phyloP scores from a whole-genome alignment of 2,797 vertebrate genomes.

The Tapirus indicus region DNA sequence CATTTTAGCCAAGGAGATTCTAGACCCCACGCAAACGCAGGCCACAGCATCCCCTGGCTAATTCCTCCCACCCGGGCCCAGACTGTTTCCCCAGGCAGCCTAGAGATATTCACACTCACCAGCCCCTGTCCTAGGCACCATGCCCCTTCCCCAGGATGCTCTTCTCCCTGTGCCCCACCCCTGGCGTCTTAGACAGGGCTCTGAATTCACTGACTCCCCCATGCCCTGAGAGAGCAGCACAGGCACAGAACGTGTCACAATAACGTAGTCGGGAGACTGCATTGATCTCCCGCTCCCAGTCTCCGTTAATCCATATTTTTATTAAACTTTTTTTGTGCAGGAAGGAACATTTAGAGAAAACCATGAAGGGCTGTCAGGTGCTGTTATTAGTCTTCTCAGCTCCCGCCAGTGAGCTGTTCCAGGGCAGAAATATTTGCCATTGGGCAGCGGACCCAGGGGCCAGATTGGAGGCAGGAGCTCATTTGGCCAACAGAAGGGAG shows the following conservation, averaged over 20 bases:
- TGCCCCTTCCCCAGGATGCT: background rate
- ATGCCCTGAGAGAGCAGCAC: background rate
- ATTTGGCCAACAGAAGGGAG: conserved; percentile 67
- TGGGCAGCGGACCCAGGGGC: conserved; percentile 55
- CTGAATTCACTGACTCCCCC: background rate
- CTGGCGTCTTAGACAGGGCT: background rate
- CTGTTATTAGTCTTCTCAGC: conserved; percentile 62
- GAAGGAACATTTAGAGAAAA: conserved; percentile 76
- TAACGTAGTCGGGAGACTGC: background rate
- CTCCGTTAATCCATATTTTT: conserved; percentile 76
- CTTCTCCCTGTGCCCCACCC: background rate
- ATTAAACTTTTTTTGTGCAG: conserved; percentile 75
- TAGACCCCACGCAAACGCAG: background rate
- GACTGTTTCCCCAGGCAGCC: background rate
- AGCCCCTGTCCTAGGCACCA: background rate
- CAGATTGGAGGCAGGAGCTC: conserved; percentile 62
- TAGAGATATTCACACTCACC: background rate
- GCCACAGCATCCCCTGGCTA: background rate
- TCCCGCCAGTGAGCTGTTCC: conserved; percentile 44
- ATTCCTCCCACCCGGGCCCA: fast-evolving
- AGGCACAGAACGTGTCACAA: background rate
- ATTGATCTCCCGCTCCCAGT: conserved; percentile 56
- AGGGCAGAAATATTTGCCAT: conserved; percentile 56
- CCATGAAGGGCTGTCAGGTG: conserved; percentile 42
- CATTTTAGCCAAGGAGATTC: background rate